Conservation (phyloP, 2,888 invertebrate species). For the Catotricha subobsoleta region DNA sequence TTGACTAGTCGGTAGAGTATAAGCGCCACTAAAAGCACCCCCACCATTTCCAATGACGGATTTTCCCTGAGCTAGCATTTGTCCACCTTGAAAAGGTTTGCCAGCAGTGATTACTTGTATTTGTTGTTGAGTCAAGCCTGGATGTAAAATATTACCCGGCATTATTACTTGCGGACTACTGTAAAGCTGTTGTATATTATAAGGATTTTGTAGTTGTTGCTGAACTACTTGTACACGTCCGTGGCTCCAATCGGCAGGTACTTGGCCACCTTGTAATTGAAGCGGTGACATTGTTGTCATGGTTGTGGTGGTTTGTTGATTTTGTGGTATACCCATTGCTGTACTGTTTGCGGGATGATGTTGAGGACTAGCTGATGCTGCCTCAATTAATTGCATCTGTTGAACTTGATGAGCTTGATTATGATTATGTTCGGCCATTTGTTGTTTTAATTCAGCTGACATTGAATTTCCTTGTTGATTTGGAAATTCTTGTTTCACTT, state of each 20-base stretch:
- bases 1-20: constrained; percentile 60
- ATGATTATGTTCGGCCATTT: constrained; percentile 18
- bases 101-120: constrained; percentile 61
- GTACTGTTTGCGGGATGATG: constrained; percentile 27
- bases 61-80: constrained; percentile 65
- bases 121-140: constrained; percentile 26
- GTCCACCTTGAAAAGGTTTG: constrained; percentile 68
- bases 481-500: constrained; percentile 30
- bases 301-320: constrained; percentile 37
- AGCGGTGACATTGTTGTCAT: constrained; percentile 62
- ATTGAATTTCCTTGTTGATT: constrained; percentile 9
- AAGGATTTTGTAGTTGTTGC: constrained; percentile 50
- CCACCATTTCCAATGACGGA: constrained; percentile 37
- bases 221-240: constrained; percentile 72
- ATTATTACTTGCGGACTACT: constrained; percentile 52
- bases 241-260: constrained; percentile 53
- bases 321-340: constrained; percentile 22
- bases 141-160: constrained; percentile 57
- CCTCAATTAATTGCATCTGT: constrained; percentile 29
- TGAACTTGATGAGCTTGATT: constrained; percentile 30
- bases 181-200: constrained; percentile 64
- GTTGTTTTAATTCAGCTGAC: constrained; percentile 21
- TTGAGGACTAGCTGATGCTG: constrained; percentile 31
- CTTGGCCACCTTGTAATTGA: constrained; percentile 40
- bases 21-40: constrained; percentile 35